A percentile compares a stretch with the other conserved stretches of the same genome.
These are phyloP conservation scores for Oreochromis aureus DNA, from an alignment of 2,113 vertebrate species.

Conservation along the genomic window DNA sequence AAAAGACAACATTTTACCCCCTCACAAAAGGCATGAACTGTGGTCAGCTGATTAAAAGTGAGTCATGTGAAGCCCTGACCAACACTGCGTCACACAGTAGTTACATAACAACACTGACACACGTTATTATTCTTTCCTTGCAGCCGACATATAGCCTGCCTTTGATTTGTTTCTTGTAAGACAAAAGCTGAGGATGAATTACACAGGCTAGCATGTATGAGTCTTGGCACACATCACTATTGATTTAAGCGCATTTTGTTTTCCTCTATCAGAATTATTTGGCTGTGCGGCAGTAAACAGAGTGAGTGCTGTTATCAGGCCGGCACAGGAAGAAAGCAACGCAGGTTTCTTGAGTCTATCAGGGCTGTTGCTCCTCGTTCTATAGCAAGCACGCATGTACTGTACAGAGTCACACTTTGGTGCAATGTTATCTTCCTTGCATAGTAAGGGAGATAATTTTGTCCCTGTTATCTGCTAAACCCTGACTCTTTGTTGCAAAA, in stretches of 20 bases:
- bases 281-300: neutral
- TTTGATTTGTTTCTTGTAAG: neutral
- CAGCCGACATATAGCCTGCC: neutral
- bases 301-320: neutral
- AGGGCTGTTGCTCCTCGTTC: neutral
- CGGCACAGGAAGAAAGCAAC: neutral
- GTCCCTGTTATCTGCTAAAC: neutral
- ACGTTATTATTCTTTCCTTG: neutral
- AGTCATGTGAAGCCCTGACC: neutral
- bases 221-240: neutral
- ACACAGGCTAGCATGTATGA: neutral
- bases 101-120: neutral
- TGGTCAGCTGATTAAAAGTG: neutral
- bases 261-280: neutral
- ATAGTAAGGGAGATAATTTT: neutral
- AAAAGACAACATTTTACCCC: neutral
- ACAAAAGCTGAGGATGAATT: neutral
- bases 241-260: neutral
- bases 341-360: neutral
- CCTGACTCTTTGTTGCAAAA: neutral
- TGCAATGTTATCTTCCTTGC: neutral
- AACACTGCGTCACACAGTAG: neutral
- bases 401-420: neutral
- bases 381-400: neutral
- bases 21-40: neutral